phyloP scores from a whole-genome alignment of 2,888 invertebrate genomes.

The Brachyptera putata region DNA sequence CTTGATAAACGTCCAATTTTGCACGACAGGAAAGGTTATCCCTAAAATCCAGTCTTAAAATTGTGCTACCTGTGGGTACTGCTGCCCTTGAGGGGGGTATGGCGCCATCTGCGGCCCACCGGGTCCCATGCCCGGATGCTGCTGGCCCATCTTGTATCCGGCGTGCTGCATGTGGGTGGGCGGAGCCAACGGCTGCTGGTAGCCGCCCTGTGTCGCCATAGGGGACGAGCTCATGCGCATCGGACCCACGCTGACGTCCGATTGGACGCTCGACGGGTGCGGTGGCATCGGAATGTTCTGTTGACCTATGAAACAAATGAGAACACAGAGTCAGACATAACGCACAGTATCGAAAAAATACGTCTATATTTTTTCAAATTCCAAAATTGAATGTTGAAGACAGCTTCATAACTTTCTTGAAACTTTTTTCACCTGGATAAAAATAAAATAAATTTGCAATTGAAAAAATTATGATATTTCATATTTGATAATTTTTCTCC shows the following conservation, averaged over 20 bases:
- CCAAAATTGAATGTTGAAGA: no score
- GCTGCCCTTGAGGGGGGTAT: constrained; percentile 53
- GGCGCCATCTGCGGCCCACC: constrained; percentile 53
- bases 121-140: constrained; percentile 35
- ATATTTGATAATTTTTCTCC: no score
- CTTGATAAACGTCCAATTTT: no score
- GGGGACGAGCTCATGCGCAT: constrained; percentile 66
- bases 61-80: constrained; percentile 51
- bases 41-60: no score
- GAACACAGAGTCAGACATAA: background rate
- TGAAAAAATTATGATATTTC: no score
- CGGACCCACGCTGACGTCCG: constrained; percentile 56
- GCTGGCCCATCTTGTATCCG: constrained; percentile 54
- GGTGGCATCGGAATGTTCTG: constrained; percentile 96
- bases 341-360: no score
- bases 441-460: no score
- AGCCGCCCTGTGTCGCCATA: constrained; percentile 61
- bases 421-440: no score
- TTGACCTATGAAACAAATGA: constrained; percentile 56
- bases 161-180: constrained; percentile 54
- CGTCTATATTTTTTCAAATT: no score
- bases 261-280: constrained; percentile 85
- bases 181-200: constrained; percentile 56
- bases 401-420: no score
- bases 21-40: no score